A percentile compares a stretch with the other conserved stretches of the same genome.
phyloP scores from a whole-genome alignment of 1,140 invertebrate genomes.

The Coptotermes formosanus region DNA sequence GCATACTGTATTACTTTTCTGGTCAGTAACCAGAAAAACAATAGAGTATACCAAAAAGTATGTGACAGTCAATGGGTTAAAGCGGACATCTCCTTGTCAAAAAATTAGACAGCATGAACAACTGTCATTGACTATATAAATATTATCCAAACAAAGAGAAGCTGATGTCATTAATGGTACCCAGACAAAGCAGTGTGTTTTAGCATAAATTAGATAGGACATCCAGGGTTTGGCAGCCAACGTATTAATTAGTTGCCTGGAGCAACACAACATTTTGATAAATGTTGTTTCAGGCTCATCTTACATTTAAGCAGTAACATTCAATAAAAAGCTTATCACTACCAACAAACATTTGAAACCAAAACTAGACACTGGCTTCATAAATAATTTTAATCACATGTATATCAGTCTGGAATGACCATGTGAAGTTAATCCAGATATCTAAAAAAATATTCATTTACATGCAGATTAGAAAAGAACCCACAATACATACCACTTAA shows the following conservation, averaged over 20 bases:
- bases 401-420: background rate
- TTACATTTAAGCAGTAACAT: background rate
- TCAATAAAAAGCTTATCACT: background rate
- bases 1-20: too few relatives aligned
- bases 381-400: conserved; percentile 8
- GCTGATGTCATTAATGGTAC: too few relatives aligned
- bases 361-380: background rate
- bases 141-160: too few relatives aligned
- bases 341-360: conserved; percentile 6
- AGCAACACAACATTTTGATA: background rate
- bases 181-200: too few relatives aligned
- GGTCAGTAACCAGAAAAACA: too few relatives aligned
- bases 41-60: too few relatives aligned
- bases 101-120: too few relatives aligned
- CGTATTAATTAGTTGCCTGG: background rate
- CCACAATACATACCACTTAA: background rate
- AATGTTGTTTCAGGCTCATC: background rate
- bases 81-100: too few relatives aligned
- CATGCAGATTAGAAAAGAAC: background rate
- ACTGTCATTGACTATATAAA: too few relatives aligned
- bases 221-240: too few relatives aligned
- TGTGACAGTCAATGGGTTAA: too few relatives aligned
- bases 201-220: too few relatives aligned
- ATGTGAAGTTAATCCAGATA: background rate
- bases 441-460: conserved; percentile 9